These are phyloP conservation scores for Onychomys torridus DNA, from an alignment of 2,797 vertebrate species.

Conservation along the genomic window DNA sequence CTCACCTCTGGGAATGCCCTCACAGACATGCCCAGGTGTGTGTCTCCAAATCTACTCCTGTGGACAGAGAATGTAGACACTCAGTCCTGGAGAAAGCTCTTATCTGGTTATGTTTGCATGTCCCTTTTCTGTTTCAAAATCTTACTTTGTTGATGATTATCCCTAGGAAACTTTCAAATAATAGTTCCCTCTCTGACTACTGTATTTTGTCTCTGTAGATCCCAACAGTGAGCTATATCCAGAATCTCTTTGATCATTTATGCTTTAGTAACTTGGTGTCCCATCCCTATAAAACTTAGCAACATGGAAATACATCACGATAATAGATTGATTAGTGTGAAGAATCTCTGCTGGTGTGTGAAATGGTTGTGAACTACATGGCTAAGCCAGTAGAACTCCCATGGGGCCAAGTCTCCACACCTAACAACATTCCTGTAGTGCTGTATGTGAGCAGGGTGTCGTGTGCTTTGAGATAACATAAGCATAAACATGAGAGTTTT, in stretches of 20 bases:
- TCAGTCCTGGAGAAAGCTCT: neutral
- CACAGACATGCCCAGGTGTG: neutral
- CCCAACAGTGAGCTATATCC: neutral
- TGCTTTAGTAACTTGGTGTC: neutral
- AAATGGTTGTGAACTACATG: neutral
- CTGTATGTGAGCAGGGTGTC: neutral
- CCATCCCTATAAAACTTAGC: neutral
- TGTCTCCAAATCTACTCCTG: neutral
- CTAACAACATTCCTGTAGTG: neutral
- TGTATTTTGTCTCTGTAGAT: neutral
- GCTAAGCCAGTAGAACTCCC: neutral
- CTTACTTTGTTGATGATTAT: neutral
- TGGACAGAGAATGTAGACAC: neutral
- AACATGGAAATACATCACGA: neutral
- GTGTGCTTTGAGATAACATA: neutral
- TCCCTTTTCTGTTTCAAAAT: constrained; percentile 49
- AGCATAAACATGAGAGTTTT: neutral
- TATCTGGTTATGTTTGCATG: neutral
- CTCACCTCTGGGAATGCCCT: neutral
- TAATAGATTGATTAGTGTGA: too few relatives aligned
- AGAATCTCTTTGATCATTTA: neutral
- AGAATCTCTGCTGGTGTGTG: neutral
- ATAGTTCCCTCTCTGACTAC: neutral
- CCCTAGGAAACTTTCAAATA: neutral
- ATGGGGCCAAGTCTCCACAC: neutral